Base-by-base conservation (phyloP, 2,797 vertebrate species). In the Anguilla megastoma region DNA sequence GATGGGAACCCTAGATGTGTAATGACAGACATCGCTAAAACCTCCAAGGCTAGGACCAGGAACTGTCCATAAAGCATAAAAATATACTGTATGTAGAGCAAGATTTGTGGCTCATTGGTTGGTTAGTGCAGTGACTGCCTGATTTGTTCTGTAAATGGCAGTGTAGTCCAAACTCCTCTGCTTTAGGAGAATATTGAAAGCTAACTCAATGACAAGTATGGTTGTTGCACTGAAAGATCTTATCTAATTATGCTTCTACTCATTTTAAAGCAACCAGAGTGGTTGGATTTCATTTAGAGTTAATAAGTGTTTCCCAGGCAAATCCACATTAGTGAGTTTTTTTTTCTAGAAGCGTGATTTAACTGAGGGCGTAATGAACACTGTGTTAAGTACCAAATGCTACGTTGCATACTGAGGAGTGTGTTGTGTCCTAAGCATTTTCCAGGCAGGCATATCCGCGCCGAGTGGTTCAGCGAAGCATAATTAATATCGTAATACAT, bases 401-500 rank as follows among this genome's bases (percentile, higher is more conserved):
- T 74, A 36, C 12, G 9, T 33, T 79, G 33, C 74, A 21, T 45
- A 18, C 14, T 45, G 74, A 79, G 4, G 14, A 79, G 30, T 45
- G 74, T 7, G 33, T 21, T 7, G 33, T 45, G 33, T 79, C 12
- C 33, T 36, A 79, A 45, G 33, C 33, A 79, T 79, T 79, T 16
- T 45, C 74, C 71, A 33, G 30, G 27, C 27, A 36, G 33, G 36
- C 74, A 69, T 69, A 69, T 69, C 48, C 30, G 85, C 88, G 88
- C 87, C 60, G 84, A 86, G 66, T 84, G 33, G 87, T 89, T 88
- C 86, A 91, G 89, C 87, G 88, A 82, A 89, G 91, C 89, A 91
- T 92, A 93, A 93, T 93, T 94, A 93, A 94, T 92, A 91, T 89
- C 88, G 89, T 90, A 88, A 87, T 84, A 91, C 91, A 91, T 93